These are phyloP conservation scores for Halictus rubicundus DNA, from an alignment of 1,140 invertebrate genomes.

Conservation along the genomic window DNA sequence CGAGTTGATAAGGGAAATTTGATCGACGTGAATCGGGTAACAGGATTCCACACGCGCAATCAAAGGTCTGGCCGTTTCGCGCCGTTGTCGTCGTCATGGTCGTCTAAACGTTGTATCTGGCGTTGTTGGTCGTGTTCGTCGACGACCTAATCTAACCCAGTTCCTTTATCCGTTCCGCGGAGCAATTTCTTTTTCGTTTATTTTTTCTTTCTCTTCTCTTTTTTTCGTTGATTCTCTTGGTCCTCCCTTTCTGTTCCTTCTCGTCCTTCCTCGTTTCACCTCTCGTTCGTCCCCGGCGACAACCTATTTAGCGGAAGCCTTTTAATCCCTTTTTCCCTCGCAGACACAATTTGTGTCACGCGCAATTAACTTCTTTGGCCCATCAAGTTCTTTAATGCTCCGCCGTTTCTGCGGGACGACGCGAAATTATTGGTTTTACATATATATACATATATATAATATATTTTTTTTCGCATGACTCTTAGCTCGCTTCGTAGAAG, in stretches of 20 bases:
- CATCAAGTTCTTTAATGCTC: constrained; percentile 11
- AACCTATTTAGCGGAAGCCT: constrained; percentile 31
- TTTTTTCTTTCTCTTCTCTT: no score
- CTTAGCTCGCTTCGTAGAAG: no score
- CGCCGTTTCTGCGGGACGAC: background rate
- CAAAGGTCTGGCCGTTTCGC: no score
- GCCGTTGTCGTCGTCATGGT: no score
- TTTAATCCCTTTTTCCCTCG: constrained; percentile 19
- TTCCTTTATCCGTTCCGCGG: constrained; percentile 12
- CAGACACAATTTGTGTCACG: constrained; percentile 24
- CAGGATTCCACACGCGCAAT: no score
- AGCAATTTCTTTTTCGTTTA: background rate
- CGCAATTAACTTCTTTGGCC: constrained; percentile 29
- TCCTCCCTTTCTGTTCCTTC: no score
- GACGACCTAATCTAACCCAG: constrained; percentile 23
- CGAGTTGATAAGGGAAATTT: no score
- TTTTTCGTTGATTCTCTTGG: no score
- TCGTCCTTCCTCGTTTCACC: background rate
- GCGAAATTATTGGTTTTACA: background rate
- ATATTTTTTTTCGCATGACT: constrained; percentile 11
- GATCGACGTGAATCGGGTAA: no score
- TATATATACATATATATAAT: no score
- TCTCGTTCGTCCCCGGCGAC: constrained; percentile 5
- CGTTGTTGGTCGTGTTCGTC: constrained; percentile 21
- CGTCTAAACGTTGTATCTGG: no score